A percentile compares a stretch with the other conserved stretches of the same genome.
These are phyloP conservation scores for Theropithecus gelada DNA, from an alignment of 2,113 vertebrate genomes.

Conservation along the genomic window DNA sequence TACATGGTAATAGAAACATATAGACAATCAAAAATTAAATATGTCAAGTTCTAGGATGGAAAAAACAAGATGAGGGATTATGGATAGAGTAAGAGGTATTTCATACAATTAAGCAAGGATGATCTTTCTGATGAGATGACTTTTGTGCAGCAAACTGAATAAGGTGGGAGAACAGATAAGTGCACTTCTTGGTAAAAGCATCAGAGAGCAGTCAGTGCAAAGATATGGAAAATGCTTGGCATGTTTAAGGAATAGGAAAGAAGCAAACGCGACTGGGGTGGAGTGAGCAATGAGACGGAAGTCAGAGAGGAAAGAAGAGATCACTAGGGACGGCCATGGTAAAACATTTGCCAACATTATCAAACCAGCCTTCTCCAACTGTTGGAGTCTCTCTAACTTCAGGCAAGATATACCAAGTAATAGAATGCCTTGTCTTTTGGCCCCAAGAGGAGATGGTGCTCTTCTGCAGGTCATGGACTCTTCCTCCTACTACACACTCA, in stretches of 20 bases:
- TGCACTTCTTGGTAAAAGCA: not conserved
- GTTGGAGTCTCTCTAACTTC: not conserved
- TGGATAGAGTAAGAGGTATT: not conserved
- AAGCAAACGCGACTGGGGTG: no score
- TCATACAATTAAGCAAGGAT: not conserved
- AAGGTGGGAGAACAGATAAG: not conserved
- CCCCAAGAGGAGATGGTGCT: no score
- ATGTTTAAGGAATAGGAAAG: not conserved
- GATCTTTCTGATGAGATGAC: not conserved
- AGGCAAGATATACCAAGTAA: fast-evolving
- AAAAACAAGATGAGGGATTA: not conserved
- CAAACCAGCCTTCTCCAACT: not conserved
- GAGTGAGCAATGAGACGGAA: not conserved
- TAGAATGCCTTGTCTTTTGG: not conserved
- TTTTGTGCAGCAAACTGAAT: not conserved
- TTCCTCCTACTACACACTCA: fast-evolving
- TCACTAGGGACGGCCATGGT: not conserved
- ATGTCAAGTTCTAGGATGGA: not conserved
- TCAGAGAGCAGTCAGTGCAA: not conserved
- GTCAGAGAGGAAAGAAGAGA: not conserved
- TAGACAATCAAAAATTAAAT: not conserved
- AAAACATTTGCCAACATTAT: not conserved
- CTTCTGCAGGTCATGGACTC: not conserved
- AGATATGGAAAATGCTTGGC: fast-evolving
- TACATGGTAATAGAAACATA: not conserved